These are phyloP conservation scores for Triplophysa bombifrons DNA, from an alignment of 2,797 vertebrate genomes.

Conservation along the genomic window DNA sequence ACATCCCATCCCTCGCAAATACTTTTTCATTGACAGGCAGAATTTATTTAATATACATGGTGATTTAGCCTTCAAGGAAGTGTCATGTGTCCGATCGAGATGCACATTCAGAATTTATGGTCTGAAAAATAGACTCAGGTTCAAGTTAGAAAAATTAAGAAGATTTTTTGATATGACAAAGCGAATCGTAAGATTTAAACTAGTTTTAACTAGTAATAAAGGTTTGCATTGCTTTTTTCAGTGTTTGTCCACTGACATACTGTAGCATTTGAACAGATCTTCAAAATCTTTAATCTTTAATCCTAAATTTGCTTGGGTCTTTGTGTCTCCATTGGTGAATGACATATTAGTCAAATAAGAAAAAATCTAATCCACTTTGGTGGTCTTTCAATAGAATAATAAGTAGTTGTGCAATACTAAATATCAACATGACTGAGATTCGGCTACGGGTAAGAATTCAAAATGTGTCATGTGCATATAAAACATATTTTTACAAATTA, in stretches of 20 bases:
- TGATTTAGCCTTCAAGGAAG: no score
- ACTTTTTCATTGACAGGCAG: no score
- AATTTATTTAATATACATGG: no score
- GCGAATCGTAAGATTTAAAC: neutral
- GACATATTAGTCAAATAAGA: neutral
- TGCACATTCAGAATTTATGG: slow-evolving; percentile 4
- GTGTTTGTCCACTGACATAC: neutral
- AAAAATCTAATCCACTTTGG: neutral
- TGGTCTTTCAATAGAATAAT: neutral
- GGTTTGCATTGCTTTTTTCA: neutral
- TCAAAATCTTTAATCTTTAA: no score
- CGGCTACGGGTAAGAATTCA: no score
- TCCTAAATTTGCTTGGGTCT: no score
- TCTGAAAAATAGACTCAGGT: neutral
- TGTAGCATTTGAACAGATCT: no score
- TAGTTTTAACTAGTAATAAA: neutral
- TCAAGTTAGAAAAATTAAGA: neutral
- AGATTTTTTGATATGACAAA: neutral
- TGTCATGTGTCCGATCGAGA: slow-evolving; percentile 20
- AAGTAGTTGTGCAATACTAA: neutral
- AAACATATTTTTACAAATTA: neutral
- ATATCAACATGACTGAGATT: no score
- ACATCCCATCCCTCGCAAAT: no score
- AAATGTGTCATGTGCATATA: no score
- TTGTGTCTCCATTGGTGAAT: neutral